Conservation (phyloP, 2,113 vertebrate genomes). For the Mesitornis unicolor region DNA sequence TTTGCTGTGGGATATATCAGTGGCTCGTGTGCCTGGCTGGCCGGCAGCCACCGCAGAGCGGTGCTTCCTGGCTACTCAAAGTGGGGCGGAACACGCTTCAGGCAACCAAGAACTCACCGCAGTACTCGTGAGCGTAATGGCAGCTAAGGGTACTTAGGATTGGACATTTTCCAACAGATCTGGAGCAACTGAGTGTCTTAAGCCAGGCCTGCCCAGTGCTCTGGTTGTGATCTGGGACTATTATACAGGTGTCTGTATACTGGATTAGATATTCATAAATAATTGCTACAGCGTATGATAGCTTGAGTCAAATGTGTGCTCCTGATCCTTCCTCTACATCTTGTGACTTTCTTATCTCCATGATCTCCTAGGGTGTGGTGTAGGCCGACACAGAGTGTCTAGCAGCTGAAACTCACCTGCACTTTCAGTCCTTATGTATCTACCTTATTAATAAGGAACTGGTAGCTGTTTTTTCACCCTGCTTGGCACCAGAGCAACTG, state of each 20-base stretch:
- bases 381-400: background rate
- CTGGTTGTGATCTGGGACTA: background rate
- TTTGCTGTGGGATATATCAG: background rate
- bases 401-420: background rate
- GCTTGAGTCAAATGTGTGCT: background rate
- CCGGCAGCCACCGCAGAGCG: background rate
- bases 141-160: background rate
- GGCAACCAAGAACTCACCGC: background rate
- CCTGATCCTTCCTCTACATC: background rate
- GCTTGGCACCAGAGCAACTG: background rate
- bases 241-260: background rate
- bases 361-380: background rate
- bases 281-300: background rate
- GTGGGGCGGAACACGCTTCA: rapidly evolving
- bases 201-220: background rate
- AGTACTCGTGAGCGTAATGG: background rate
- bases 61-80: background rate
- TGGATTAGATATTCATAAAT: background rate
- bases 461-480: background rate
- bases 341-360: background rate
- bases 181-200: background rate
- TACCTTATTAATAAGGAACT: background rate
- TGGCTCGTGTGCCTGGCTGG: background rate
- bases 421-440: background rate
- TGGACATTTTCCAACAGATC: background rate